Evolutionary conservation across 2,888 invertebrate genomes (phyloP), one percentile per base, ranked within the genome.

Genomic region (Brenthis daphne): DNA sequence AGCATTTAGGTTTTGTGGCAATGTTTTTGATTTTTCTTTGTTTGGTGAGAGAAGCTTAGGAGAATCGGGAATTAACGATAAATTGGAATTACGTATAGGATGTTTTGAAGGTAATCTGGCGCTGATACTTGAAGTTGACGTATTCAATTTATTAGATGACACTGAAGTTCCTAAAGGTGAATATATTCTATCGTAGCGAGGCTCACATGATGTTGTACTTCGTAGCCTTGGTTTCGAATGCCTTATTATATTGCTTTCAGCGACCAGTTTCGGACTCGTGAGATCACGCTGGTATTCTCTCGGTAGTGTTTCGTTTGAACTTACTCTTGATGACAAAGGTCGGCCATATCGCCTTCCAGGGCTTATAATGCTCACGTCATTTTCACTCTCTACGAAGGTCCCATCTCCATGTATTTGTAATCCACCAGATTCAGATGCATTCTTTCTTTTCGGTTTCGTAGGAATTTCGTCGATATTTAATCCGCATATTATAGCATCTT

Each of bases 1-100:
- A 75, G 85, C 81, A 72, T 82, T 88, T 24, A 94, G 85, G 85
- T 94, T 94, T 84, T 94, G 94, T 57, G 94, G 94, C 69, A 95
- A 83, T 1, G 94, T 94, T 86, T 94, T 94, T 2, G 94, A 94
- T 84, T 94, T 94, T 76, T 94, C 94, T 76, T 89, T 93, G 8
- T 79, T 80, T 48, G 89, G 87, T 20, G 88, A 80, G 29, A 85
- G 75, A 88, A 95, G 75, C 77, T 88, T 88, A 12, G 92, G 91
- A 1, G 90, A 89, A 75, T 93, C 92, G 24, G 92, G 88, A 80
- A 92, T 87, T 54, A 93, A 77, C 6, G 92, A 93, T 69, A 93
- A 79, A 77, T 93, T 92, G 3, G 91, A 92, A 75, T 89, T 89
- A 76, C 89, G 84, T 66, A 90, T 86, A 57, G 87, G 86, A 73